A percentile compares a stretch with the other conserved stretches of the same genome.
Evolutionary conservation across 2,113 vertebrate species (phyloP).

Genomic region (Meleagris gallopavo): DNA sequence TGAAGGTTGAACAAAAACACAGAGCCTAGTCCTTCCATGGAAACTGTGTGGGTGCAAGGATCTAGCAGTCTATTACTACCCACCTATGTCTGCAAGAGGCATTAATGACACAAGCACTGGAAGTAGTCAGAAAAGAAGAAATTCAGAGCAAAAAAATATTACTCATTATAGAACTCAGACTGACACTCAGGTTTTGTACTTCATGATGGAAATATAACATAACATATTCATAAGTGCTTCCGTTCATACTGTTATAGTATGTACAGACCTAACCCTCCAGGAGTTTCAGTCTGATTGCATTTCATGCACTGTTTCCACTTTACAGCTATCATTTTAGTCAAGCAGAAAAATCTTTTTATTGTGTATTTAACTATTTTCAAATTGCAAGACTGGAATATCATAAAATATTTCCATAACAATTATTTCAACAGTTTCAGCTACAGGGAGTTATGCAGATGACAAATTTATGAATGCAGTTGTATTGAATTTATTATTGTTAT

Average conservation of each 20-base stretch:
- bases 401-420: background rate
- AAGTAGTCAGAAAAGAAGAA: background rate
- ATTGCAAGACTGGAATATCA: background rate
- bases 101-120: background rate
- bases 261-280: background rate
- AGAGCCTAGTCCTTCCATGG: background rate
- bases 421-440: background rate
- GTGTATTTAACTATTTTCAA: background rate
- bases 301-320: slow-evolving; percentile 39
- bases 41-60: slow-evolving; percentile 26
- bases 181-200: background rate
- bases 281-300: slow-evolving; percentile 31
- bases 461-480: background rate
- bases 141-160: background rate
- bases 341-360: background rate
- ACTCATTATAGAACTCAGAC: background rate
- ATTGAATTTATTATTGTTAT: background rate
- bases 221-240: background rate
- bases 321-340: background rate
- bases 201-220: background rate
- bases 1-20: background rate
- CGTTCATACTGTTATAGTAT: background rate
- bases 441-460: background rate
- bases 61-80: background rate
- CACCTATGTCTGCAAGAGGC: slow-evolving; percentile 26